phyloP scores from a whole-genome alignment of 2,113 vertebrate species.

The Syngnathoides biaculeatus region DNA sequence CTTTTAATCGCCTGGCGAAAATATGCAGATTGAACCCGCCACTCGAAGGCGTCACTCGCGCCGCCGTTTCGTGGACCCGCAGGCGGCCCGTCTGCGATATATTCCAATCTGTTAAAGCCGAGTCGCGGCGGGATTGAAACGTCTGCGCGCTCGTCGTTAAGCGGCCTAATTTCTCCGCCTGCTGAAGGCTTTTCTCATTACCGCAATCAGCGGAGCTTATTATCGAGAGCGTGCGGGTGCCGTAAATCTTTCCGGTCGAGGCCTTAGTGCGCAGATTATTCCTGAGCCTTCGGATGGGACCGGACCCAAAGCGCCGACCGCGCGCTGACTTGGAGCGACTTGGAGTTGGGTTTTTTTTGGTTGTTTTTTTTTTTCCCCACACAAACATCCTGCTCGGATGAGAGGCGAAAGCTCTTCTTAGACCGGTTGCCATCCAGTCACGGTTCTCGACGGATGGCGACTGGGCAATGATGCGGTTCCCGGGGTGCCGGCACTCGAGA shows the following conservation, averaged over 20 bases:
- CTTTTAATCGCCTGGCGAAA: background rate
- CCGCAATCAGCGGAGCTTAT: conserved; percentile 58
- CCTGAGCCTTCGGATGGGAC: conserved; percentile 3
- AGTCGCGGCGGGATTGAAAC: conserved; percentile 30
- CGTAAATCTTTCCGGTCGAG: conserved; percentile 42
- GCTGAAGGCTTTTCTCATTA: conserved; percentile 60
- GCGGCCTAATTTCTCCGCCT: conserved; percentile 49
- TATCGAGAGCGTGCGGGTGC: conserved; percentile 40
- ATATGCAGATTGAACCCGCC: background rate
- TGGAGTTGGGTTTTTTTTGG: too few relatives aligned
- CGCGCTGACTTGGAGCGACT: too few relatives aligned
- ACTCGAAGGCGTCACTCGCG: conserved; percentile 19
- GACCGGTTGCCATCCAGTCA: too few relatives aligned
- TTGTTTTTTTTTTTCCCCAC: too few relatives aligned
- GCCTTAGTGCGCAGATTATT: conserved; percentile 24
- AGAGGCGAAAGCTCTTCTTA: too few relatives aligned
- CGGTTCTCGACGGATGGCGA: too few relatives aligned
- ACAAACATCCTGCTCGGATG: too few relatives aligned
- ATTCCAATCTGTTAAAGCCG: conserved; percentile 45
- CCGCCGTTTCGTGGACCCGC: conserved; percentile 11
- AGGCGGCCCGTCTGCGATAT: conserved; percentile 26
- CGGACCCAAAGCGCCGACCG: background rate
- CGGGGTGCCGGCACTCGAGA: too few relatives aligned
- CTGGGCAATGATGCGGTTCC: too few relatives aligned
- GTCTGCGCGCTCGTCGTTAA: conserved; percentile 51